Evolutionary conservation across 2,888 invertebrate species (phyloP), one percentile per base, ranked within the genome.

Genomic region (Ichneumoninae sp.): DNA sequence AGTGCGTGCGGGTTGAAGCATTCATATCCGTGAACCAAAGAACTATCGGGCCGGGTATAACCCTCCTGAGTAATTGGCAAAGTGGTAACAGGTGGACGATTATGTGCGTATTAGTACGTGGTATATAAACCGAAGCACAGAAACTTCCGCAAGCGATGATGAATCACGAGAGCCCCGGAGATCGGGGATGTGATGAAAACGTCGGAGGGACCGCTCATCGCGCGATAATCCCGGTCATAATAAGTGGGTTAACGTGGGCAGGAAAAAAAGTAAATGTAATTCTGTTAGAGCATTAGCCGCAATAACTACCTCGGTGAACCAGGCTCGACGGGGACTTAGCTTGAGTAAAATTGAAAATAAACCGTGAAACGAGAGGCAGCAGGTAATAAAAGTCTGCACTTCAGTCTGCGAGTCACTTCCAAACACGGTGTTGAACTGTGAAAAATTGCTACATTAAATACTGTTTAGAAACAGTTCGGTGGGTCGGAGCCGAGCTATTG

Each of bases 71-170:
- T 65, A 74, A 78, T 78, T 75, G 74, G 44, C 57, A 74, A 80
- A 54, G 47, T 22, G 54, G 72, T 84, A 84, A 78, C 84, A 84
- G 84, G 84, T 84, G 84, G 81, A 75, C 62, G 40, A 80, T 76
- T 74, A 77, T 60, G 66, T 72, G 47, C 62, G 60, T 71, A 47
- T 65, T 22, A 65, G 40, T 74, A 54, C 47, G 57, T 8, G 16
- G 26, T 62, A 33, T 1, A 44, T n/a, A 70, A 52, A 54, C 26
- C 40, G 16, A 30, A 30, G 50, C 40, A 69, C 44, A 19, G 36
- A 40, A 69, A 26, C 44, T 19, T 68, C 54, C 57, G 57, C 16
- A 5, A 68, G 44, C 40, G 77, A 57, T 69, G 68, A 69, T 57
- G 57, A 68, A 68, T 60, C 30, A 19, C 30, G 66, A n/a, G n/a